A percentile compares a stretch with the other conserved stretches of the same genome.
These are phyloP conservation scores for Operophtera brumata DNA, from an alignment of 2,888 invertebrate genomes.

Conservation along the genomic window DNA sequence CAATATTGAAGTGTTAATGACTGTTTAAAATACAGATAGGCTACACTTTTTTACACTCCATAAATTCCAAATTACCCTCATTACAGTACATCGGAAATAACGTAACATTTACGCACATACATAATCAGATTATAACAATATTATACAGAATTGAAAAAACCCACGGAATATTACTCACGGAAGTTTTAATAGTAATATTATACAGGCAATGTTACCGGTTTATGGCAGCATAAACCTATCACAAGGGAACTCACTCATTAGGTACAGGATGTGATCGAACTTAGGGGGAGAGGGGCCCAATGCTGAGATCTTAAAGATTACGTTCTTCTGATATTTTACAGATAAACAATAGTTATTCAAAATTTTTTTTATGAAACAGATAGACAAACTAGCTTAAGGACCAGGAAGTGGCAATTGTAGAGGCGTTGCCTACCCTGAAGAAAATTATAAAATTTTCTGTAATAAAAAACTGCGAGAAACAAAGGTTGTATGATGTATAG, in stretches of 20 bases:
- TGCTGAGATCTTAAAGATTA: background rate
- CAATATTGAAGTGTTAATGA: background rate
- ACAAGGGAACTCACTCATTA: slow-evolving; percentile 56
- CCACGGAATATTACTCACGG: too few relatives aligned
- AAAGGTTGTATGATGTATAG: too few relatives aligned
- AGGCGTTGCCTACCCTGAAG: too few relatives aligned
- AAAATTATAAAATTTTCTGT: too few relatives aligned
- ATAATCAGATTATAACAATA: slow-evolving; percentile 25
- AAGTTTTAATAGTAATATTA: too few relatives aligned
- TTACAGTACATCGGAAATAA: slow-evolving; percentile 20
- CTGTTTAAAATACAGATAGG: background rate
- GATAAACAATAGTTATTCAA: too few relatives aligned
- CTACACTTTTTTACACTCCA: slow-evolving; percentile 13
- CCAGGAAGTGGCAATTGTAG: too few relatives aligned
- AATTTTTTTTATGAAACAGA: too few relatives aligned
- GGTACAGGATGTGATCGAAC: slow-evolving; percentile 45
- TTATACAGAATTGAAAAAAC: too few relatives aligned
- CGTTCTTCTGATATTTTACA: too few relatives aligned
- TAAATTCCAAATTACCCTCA: slow-evolving; percentile 31
- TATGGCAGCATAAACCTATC: slow-evolving; percentile 62
- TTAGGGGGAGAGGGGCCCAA: slow-evolving; percentile 14
- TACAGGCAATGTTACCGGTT: slow-evolving; percentile 36
- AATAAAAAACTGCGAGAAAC: too few relatives aligned
- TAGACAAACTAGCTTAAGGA: too few relatives aligned
- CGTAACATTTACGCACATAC: slow-evolving; percentile 17